These are phyloP conservation scores for Montipora sp. DNA, from an alignment of 64 coral and sea anemone genomes.

Conservation along the genomic window DNA sequence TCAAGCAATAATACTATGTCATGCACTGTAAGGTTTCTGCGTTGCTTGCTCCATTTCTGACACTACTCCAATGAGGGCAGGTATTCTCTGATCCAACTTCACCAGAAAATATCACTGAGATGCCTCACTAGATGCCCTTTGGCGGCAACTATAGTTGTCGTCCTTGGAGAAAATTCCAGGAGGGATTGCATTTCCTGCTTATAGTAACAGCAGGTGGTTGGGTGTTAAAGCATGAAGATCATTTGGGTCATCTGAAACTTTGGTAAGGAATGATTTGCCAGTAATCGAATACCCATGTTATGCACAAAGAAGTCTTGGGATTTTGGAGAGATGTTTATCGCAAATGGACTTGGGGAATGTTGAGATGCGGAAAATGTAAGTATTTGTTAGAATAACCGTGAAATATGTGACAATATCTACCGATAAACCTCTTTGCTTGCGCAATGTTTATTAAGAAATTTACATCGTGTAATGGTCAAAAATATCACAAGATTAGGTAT, in stretches of 20 bases:
- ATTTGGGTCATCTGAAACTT: background rate
- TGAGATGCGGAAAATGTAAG: background rate
- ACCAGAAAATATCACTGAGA: background rate
- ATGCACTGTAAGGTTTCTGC: background rate
- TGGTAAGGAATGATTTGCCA: background rate
- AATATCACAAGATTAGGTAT: no score
- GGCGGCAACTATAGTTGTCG: background rate
- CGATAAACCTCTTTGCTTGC: background rate
- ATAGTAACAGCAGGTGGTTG: background rate
- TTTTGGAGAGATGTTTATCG: no score
- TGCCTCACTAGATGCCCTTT: background rate
- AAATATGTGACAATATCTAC: background rate
- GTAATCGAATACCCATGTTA: no score
- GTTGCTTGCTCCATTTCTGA: slow-evolving; percentile 3
- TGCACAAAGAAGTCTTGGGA: no score
- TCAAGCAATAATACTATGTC: background rate
- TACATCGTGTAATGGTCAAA: background rate
- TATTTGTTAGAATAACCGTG: background rate
- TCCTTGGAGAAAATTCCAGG: background rate
- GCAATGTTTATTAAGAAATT: no score
- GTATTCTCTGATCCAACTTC: background rate
- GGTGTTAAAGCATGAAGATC: background rate
- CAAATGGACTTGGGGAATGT: background rate
- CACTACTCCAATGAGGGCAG: slow-evolving; percentile 1
- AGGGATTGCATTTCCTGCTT: background rate